phyloP scores from a whole-genome alignment of 1,140 invertebrate genomes.

The Drosophila elegans region DNA sequence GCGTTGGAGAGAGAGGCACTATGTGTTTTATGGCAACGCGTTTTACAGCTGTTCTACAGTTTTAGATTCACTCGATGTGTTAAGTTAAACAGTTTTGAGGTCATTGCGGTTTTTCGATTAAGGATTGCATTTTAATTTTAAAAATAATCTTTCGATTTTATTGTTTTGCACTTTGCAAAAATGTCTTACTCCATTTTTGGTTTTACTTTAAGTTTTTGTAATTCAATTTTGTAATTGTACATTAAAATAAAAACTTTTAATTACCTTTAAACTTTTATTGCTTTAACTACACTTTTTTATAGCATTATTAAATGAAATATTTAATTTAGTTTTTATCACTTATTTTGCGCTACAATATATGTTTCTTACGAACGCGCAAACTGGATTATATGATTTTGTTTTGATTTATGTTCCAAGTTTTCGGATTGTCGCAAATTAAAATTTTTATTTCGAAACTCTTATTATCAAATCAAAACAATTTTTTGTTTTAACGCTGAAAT shows the following conservation, averaged over 20 bases:
- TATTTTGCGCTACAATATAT: too few relatives aligned
- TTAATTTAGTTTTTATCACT: too few relatives aligned
- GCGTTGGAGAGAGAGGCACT: constrained; percentile 22
- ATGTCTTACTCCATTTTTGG: neutral
- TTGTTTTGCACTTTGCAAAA: neutral
- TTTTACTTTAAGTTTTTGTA: neutral
- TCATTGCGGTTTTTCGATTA: constrained; percentile 4
- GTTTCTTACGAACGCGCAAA: neutral
- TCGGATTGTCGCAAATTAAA: neutral
- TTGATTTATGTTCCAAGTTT: too few relatives aligned
- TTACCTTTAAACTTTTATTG: too few relatives aligned
- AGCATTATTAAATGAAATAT: too few relatives aligned
- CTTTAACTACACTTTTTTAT: neutral
- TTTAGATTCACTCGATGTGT: constrained; percentile 7
- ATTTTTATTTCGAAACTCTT: neutral
- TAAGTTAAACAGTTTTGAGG: constrained; percentile 26
- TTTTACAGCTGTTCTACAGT: constrained; percentile 33
- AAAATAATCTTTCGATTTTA: too few relatives aligned
- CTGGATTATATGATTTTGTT: too few relatives aligned
- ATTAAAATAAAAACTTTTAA: neutral
- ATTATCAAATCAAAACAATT: constrained; percentile 2
- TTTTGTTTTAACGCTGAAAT: neutral
- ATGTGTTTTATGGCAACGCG: constrained; percentile 65
- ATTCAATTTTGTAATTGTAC: neutral
- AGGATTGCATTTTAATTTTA: too few relatives aligned